Evolutionary conservation across 2,888 invertebrate genomes (phyloP), one percentile per base, ranked within the genome.

Genomic region (Matsumyia berberina): DNA sequence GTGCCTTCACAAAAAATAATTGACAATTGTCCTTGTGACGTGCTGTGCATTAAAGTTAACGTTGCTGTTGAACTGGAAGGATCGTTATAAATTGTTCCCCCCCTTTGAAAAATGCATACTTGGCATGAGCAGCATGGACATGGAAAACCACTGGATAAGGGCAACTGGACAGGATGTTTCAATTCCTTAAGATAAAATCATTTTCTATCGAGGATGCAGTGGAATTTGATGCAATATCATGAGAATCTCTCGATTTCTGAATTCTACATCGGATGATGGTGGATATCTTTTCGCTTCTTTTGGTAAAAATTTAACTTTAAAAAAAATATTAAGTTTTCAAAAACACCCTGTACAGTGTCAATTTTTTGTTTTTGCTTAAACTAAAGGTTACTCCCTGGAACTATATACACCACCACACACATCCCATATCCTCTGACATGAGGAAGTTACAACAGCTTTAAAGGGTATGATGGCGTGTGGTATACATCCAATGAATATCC

Each of bases 11-110:
- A 51, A 67, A 77, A 82, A 82, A 42, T 77, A 82, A 82, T 81
- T 82, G 82, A 60, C 82, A 82, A 82, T 77, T 77, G 77, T 72
- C 77, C 82, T 77, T 82, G 77, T 11, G 37, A 64, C 8, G 7
- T 15, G 31, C 2, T 19, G 9, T 64, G 29, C 46, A 67, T 67
- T 17, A 15, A 39, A 49, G 33, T 64, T 64, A 4, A n/a, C 11
- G 7, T 7, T 17, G n/a, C 12, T 42, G 15, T 7, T 60, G 42
- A 15, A 29, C 1, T 8, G 12, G 5, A 17, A n/a, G 57, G 19
- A 44, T 11, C 24, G 24, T 24, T 24, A 24, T 24, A 24, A 24
- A 4, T 24, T n/a, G n/a, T n/a, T n/a, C n/a, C n/a, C n/a, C n/a
- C 24, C 24, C 4, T 4, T 24, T 24, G 24, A 1, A 24, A 24